Evolutionary conservation across 1,140 invertebrate genomes (phyloP), one percentile per base, ranked within the genome.

Genomic region (Drosophila obscura): DNA sequence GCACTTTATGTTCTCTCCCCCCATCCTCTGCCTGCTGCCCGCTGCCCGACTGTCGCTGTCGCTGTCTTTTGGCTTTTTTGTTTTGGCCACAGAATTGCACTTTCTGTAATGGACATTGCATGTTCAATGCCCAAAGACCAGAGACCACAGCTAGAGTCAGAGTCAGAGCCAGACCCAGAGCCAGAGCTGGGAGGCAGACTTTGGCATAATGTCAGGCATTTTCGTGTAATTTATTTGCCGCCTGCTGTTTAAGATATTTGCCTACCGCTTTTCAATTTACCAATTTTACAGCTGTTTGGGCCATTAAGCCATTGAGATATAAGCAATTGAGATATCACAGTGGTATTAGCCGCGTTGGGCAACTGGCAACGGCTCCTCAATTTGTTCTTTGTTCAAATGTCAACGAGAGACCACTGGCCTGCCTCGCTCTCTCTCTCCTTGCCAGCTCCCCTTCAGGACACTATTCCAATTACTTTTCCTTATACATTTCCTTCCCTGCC

Each of bases 31-130:
- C 22, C 22, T n/a, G 19, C 22, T 24, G 22, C 22, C 22, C 22
- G 4, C 22, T 22, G 22, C 1, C 2, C 22, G 26, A 28, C 26
- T 26, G 26, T 26, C 5, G 26, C 41, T 64, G 46, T 19, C 35
- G 41, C 43, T 52, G 26, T 19, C 53, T 19, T 35, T 31, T 57
- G 48, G 53, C 55, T 67, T 53, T 50, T 69, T 60, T 53, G 46
- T 59, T 58, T 73, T 48, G 45, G 48, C 68, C 61, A 74, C 71
- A 83, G 72, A 61, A 79, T 72, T 79, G 71, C 71, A 79, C 75
- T 83, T 79, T 79, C 56, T 74, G 65, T 87, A 85, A 85, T 81
- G 82, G 82, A 87, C 82, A 81, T 85, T 78, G 82, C 82, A 85
- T 85, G 82, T 81, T 62, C 67, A 85, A 71, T 76, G 77, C 56